Evolutionary conservation across 2,888 invertebrate species (phyloP), one percentile per base, ranked within the genome.

Genomic region (Halictus ligatus): DNA sequence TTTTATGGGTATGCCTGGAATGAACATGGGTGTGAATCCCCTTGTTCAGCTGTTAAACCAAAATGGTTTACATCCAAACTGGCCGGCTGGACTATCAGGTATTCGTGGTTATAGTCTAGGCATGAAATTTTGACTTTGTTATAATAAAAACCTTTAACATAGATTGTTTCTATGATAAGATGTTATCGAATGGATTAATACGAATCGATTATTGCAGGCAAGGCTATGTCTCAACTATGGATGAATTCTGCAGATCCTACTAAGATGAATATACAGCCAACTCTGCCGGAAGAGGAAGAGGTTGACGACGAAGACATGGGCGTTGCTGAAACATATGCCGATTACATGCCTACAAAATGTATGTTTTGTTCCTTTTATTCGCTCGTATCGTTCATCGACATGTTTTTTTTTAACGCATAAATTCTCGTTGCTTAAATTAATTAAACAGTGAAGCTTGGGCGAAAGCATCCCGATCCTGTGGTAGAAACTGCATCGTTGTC

Each of bases 401-500:
- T 40, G 40, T 10, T 29, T 64, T 12, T 6, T 5, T 18, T n/a
- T 58, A n/a, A 0, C 12, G 4, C 21, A 54, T n/a, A 50, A 40
- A 71, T n/a, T n/a, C n/a, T n/a, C 74, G 40, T 71, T 71, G 43
- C 43, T 0, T 46, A 79, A 74, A 21, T 78, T 87, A 85, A 86
- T 84, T 90, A 75, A 94, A 21, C 95, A 98, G 98, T 99, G 92
- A 98, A 98, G 95, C 96, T 99, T 78, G 99, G 99, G 18, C 97
- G 97, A 92, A 98, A 98, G 94, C 99, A 99, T 96, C 99, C 99
- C 0, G 99, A 99, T 96, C 98, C 99, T 0, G 99, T 99, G 10
- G 99, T 99, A 13, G 99, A 99, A 95, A 99, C 99, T 0, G 99
- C 99, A 13, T 99, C 99, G 0, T 96, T 99, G 72, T 98, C 99